Evolutionary conservation across 1,140 invertebrate genomes (phyloP).

Genomic region (Mactra quadrangularis): DNA sequence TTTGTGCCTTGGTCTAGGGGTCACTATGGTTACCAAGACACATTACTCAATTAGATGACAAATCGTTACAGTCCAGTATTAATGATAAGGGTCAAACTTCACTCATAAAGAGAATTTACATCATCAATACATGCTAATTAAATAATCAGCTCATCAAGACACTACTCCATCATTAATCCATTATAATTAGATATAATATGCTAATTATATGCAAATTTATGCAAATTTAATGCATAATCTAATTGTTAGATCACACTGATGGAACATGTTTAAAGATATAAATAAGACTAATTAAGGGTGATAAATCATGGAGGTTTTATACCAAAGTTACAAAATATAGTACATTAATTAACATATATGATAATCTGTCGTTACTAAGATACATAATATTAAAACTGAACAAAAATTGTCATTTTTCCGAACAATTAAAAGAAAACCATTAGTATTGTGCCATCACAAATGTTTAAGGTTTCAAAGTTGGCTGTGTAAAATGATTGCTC

Average conservation of each 20-base stretch:
- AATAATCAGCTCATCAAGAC: conserved; percentile 31
- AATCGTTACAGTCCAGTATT: neutral
- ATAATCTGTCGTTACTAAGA: too few relatives aligned
- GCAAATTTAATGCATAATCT: conserved; percentile 22
- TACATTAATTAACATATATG: too few relatives aligned
- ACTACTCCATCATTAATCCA: neutral
- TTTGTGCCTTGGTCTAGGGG: too few relatives aligned
- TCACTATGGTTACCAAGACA: too few relatives aligned
- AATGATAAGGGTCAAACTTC: conserved; percentile 2
- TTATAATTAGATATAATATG: conserved; percentile 24
- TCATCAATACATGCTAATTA: conserved; percentile 9
- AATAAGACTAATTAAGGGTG: neutral
- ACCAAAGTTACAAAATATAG: too few relatives aligned
- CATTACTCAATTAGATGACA: conserved; percentile 12
- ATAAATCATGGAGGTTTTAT: too few relatives aligned
- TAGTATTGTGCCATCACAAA: too few relatives aligned
- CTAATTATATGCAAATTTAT: conserved; percentile 40
- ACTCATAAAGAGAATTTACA: conserved; percentile 32
- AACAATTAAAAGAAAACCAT: too few relatives aligned
- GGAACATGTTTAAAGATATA: neutral
- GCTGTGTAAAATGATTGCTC: too few relatives aligned
- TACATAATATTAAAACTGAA: too few relatives aligned
- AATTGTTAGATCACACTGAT: neutral
- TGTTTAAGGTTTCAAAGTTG: too few relatives aligned
- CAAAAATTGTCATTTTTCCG: too few relatives aligned